These are phyloP conservation scores for Corydoras maculifer DNA, from an alignment of 2,113 vertebrate genomes.

Conservation along the genomic window DNA sequence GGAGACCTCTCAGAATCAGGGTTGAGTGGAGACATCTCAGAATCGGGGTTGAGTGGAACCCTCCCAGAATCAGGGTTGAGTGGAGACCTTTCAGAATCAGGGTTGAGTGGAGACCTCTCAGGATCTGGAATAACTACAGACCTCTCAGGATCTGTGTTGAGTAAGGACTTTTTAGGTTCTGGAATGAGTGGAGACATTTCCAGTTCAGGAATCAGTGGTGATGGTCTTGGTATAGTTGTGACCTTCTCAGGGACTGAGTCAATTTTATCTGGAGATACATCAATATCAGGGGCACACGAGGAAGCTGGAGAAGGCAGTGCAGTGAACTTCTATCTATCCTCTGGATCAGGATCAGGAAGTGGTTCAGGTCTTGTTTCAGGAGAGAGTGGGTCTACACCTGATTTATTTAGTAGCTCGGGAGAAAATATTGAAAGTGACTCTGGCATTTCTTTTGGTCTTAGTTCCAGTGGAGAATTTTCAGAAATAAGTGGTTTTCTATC, in stretches of 20 bases:
- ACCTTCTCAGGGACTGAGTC: constrained; percentile 45
- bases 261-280: constrained; percentile 39
- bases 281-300: constrained; percentile 35
- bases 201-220: constrained; percentile 50
- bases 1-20: not conserved
- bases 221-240: constrained; percentile 47
- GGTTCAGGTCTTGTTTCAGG: constrained; percentile 45
- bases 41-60: not conserved
- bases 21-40: not conserved
- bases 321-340: constrained; percentile 22
- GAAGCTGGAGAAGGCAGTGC: constrained; percentile 42
- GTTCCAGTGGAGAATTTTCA: constrained; percentile 47
- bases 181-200: constrained; percentile 43
- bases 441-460: constrained; percentile 46
- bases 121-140: constrained; percentile 36
- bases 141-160: constrained; percentile 26
- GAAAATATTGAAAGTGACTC: constrained; percentile 60
- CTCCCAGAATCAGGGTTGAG: constrained; percentile 11
- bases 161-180: not conserved
- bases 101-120: not conserved
- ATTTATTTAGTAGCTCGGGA: constrained; percentile 52
- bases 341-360: constrained; percentile 38
- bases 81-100: constrained; percentile 6
- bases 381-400: constrained; percentile 42
- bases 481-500: constrained; percentile 65